Evolutionary conservation across 1,140 invertebrate species (phyloP).

Genomic region (Tenebrio molitor): DNA sequence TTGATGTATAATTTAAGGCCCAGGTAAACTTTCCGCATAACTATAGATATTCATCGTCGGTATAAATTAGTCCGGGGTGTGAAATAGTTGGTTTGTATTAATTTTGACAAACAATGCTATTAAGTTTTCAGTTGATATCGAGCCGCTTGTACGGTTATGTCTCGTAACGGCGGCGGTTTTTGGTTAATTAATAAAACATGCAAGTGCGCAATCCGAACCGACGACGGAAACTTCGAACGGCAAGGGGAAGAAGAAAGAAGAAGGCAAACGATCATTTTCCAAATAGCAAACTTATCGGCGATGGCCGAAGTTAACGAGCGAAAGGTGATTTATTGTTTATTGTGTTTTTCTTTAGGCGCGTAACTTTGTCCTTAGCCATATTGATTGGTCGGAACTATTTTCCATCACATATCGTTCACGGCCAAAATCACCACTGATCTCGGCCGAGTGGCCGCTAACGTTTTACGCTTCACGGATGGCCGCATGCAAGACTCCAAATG

Average conservation of each 20-base stretch:
- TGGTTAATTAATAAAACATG: constrained; percentile 34
- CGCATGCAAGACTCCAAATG: constrained; percentile 34
- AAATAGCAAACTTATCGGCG: constrained; percentile 3
- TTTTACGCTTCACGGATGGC: constrained; percentile 38
- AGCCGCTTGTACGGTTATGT: constrained; percentile 6
- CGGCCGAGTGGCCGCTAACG: constrained; percentile 29
- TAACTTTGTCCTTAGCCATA: constrained; percentile 24
- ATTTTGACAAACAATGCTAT: constrained; percentile 39
- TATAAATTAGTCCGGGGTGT: constrained; percentile 31
- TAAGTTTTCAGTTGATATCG: constrained; percentile 32
- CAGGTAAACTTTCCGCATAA: constrained; percentile 31
- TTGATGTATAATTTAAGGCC: constrained; percentile 26
- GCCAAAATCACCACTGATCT: constrained; percentile 31
- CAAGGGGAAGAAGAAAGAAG: neutral
- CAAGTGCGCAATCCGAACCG: constrained; percentile 12
- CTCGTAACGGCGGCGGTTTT: constrained; percentile 17
- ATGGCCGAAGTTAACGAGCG: constrained; percentile 8
- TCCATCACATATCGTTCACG: constrained; percentile 37
- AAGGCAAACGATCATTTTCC: constrained; percentile 10
- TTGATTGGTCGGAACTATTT: constrained; percentile 37
- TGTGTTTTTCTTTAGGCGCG: constrained; percentile 30
- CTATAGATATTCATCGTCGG: constrained; percentile 30
- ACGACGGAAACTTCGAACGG: neutral
- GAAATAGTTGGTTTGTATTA: constrained; percentile 35
- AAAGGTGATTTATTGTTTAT: constrained; percentile 37